phyloP scores from a whole-genome alignment of 2,888 invertebrate species.

The Lochmaea crataegi region DNA sequence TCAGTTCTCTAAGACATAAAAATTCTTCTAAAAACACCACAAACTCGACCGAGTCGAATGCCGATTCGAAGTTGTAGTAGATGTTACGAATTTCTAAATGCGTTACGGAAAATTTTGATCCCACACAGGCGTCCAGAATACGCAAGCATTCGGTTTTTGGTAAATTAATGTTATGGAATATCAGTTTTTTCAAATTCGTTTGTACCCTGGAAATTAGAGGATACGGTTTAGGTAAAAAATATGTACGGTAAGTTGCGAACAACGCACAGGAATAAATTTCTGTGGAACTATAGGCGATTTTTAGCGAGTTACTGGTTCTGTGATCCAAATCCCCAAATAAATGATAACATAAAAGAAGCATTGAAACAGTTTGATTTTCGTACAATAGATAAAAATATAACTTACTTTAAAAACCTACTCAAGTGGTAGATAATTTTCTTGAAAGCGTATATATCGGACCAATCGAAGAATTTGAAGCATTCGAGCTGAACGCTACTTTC shows the following conservation, averaged over 20 bases:
- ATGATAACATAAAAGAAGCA: neutral
- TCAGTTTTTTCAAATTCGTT: conserved; percentile 61
- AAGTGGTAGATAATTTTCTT: conserved; percentile 61
- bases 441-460: conserved; percentile 65
- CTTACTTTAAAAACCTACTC: conserved; percentile 58
- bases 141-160: conserved; percentile 64
- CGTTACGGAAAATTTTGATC: conserved; percentile 59
- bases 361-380: neutral
- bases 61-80: conserved; percentile 62
- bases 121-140: conserved; percentile 62
- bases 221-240: too few relatives aligned
- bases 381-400: neutral
- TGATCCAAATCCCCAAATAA: too few relatives aligned
- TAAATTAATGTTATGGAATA: conserved; percentile 65
- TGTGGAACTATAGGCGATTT: too few relatives aligned
- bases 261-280: too few relatives aligned
- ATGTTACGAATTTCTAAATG: conserved; percentile 65
- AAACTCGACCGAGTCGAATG: conserved; percentile 52
- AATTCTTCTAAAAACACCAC: conserved; percentile 60
- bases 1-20: conserved; percentile 60
- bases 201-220: conserved; percentile 60
- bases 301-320: too few relatives aligned
- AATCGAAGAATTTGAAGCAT: conserved; percentile 65
- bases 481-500: conserved; percentile 62
- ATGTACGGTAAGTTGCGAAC: too few relatives aligned